phyloP scores from a whole-genome alignment of 2,113 vertebrate genomes.

The Solenodon paradoxus region DNA sequence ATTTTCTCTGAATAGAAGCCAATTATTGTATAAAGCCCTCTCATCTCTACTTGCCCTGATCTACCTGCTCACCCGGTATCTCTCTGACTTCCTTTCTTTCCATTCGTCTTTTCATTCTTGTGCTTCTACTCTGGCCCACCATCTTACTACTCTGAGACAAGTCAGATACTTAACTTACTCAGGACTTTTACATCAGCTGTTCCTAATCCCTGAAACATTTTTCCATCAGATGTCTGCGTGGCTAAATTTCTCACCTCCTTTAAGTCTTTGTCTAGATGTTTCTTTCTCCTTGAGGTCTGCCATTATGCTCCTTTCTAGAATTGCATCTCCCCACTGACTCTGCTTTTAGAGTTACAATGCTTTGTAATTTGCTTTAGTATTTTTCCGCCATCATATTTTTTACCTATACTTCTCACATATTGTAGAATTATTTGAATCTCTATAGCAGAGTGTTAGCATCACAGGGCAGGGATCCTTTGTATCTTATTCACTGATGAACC shows the following conservation, averaged over 20 bases:
- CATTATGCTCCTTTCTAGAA: not conserved
- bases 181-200: not conserved
- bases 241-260: not conserved
- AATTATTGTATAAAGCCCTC: not conserved
- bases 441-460: not conserved
- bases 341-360: not conserved
- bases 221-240: not conserved
- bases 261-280: not conserved
- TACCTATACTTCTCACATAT: not conserved
- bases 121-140: not conserved
- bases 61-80: not conserved
- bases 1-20: not conserved
- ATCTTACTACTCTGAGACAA: not conserved
- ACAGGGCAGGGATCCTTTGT: not conserved
- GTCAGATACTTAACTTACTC: not conserved
- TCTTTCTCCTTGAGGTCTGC: not conserved
- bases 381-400: not conserved
- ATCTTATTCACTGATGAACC: not conserved
- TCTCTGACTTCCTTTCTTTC: not conserved
- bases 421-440: not conserved
- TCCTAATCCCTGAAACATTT: not conserved
- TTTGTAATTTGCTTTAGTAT: not conserved
- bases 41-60: not conserved
- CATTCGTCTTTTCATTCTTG: not conserved
- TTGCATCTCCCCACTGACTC: not conserved